Evolutionary conservation across 2,888 invertebrate species (phyloP).

Genomic region (Stenoptilia bipunctidactyla): DNA sequence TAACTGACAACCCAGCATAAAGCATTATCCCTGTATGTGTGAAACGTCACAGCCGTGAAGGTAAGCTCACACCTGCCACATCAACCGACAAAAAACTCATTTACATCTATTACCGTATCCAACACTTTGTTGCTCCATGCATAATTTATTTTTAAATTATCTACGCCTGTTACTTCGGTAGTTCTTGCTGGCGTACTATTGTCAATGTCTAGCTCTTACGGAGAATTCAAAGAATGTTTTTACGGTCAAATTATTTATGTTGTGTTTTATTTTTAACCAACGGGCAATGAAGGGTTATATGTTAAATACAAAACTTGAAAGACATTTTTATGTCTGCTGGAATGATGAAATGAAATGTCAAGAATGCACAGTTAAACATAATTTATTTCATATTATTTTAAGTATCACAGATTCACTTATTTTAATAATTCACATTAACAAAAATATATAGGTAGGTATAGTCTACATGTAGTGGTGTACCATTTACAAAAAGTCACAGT

Average conservation of each 20-base stretch:
- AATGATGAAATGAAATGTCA: constrained; percentile 23
- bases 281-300: no score
- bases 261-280: background rate
- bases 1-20: no score
- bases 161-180: constrained; percentile 32
- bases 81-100: constrained; percentile 16
- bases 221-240: background rate
- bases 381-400: constrained; percentile 69
- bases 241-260: background rate
- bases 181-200: constrained; percentile 7
- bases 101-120: constrained; percentile 23
- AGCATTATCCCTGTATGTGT: constrained; percentile 30
- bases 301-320: no score
- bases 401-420: constrained; percentile 71
- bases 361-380: constrained; percentile 65
- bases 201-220: background rate
- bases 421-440: constrained; percentile 69
- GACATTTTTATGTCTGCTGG: no score
- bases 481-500: constrained; percentile 42
- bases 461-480: constrained; percentile 47
- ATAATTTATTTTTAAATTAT: constrained; percentile 30
- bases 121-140: constrained; percentile 23
- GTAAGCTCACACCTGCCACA: constrained; percentile 44
- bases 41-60: constrained; percentile 30
- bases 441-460: constrained; percentile 70